phyloP scores from a whole-genome alignment of 2,888 invertebrate genomes.

The Drosophila birchii region DNA sequence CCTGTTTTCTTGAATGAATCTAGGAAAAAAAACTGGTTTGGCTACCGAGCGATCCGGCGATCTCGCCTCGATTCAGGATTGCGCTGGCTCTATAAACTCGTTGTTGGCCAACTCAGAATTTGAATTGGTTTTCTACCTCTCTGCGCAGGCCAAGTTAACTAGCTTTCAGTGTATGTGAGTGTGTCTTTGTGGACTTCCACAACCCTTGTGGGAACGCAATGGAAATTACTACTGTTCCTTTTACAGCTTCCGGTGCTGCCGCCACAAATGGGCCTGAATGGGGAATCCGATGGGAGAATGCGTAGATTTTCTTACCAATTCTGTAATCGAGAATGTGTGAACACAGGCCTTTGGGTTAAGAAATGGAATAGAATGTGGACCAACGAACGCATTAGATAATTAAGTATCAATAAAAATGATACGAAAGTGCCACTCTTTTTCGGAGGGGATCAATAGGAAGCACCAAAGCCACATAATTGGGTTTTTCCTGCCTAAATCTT shows the following conservation, averaged over 20 bases:
- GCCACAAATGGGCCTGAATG: constrained; percentile 43
- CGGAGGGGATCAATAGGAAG: background rate
- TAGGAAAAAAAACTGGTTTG: constrained; percentile 73
- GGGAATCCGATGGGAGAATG: background rate
- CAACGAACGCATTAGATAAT: constrained; percentile 60
- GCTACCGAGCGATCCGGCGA: constrained; percentile 52
- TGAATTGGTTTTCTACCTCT: constrained; percentile 42
- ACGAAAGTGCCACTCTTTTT: constrained; percentile 10
- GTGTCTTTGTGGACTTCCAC: constrained; percentile 35
- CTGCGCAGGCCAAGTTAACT: constrained; percentile 31
- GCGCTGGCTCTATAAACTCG: constrained; percentile 57
- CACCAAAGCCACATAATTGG: constrained; percentile 16
- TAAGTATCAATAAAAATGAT: constrained; percentile 44
- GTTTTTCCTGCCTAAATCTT: constrained; percentile 20
- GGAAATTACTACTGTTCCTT: constrained; percentile 74
- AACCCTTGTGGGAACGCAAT: constrained; percentile 62
- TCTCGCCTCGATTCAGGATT: constrained; percentile 63
- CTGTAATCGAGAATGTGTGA: constrained; percentile 55
- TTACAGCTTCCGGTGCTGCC: constrained; percentile 75
- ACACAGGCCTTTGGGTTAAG: constrained; percentile 26
- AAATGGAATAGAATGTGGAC: constrained; percentile 52
- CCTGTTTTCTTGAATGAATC: constrained; percentile 79
- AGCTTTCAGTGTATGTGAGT: constrained; percentile 9
- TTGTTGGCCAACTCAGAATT: constrained; percentile 43
- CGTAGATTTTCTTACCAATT: constrained; percentile 8